These are phyloP conservation scores for Mythimna impura DNA, from an alignment of 2,888 invertebrate species.

Conservation along the genomic window DNA sequence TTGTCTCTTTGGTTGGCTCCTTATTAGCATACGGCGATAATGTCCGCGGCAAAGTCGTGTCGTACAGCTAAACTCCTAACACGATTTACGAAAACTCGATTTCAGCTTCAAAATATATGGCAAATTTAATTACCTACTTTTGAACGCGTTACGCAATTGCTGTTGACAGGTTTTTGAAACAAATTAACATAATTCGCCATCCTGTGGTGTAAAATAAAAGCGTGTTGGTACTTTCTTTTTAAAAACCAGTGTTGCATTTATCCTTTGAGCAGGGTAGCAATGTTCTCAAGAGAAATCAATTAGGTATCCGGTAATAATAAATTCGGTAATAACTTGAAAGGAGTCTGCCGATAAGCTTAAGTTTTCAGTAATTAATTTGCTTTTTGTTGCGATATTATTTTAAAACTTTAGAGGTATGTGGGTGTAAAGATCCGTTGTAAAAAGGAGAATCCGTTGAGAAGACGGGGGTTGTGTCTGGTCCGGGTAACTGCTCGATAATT, in stretches of 20 bases:
- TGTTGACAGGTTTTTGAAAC: constrained; percentile 40
- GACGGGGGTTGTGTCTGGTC: no score
- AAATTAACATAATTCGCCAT: constrained; percentile 27
- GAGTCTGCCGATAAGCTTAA: not conserved
- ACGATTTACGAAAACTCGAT: constrained; percentile 68
- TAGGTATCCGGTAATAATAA: constrained; percentile 16
- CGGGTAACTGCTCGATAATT: no score
- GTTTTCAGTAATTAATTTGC: constrained; percentile 9
- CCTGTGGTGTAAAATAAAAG: constrained; percentile 18
- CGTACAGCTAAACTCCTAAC: constrained; percentile 70
- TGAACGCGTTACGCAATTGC: constrained; percentile 41
- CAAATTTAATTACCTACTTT: constrained; percentile 66
- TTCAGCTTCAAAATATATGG: constrained; percentile 40
- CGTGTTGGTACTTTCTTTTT: constrained; percentile 12
- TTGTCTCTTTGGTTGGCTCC: constrained; percentile 81
- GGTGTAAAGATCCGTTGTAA: no score
- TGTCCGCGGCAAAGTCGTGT: constrained; percentile 60
- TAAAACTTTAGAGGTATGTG: no score
- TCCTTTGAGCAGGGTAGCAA: not conserved
- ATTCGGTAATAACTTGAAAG: constrained; percentile 11
- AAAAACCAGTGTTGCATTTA: constrained; percentile 14
- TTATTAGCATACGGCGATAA: constrained; percentile 80
- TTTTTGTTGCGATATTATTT: not conserved
- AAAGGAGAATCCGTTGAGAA: no score
- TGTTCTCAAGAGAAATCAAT: constrained; percentile 26